Evolutionary conservation across 2,113 vertebrate genomes (phyloP).

Genomic region (Megaceryle torquata): DNA sequence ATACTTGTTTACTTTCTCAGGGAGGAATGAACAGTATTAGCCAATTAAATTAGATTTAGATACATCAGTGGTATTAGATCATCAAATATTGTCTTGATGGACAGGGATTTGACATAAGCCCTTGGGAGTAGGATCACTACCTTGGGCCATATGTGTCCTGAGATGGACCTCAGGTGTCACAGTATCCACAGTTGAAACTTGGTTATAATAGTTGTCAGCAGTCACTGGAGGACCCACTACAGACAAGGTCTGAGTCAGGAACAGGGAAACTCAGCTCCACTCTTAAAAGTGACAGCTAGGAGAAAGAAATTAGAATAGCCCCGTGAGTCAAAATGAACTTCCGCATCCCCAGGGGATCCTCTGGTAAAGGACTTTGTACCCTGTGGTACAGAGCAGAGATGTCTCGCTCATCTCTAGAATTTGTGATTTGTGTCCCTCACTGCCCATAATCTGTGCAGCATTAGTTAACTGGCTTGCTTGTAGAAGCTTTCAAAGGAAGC

Average conservation of each 20-base stretch:
- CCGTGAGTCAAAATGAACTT: not conserved
- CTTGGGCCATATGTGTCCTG: not conserved
- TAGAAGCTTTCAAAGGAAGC: not conserved
- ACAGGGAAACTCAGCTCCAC: not conserved
- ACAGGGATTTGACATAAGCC: not conserved
- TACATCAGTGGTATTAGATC: not conserved
- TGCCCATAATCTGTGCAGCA: rapidly evolving
- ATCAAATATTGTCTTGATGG: not conserved
- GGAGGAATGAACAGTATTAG: not conserved
- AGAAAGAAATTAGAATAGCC: not conserved
- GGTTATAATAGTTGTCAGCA: not conserved
- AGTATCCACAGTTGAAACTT: not conserved
- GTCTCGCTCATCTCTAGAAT: not conserved
- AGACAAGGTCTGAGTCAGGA: not conserved
- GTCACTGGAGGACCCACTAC: not conserved
- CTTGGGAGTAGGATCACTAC: not conserved
- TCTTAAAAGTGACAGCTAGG: not conserved
- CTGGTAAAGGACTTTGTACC: not conserved
- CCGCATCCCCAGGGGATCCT: too few species aligned
- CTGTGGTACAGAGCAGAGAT: not conserved
- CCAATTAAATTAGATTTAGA: not conserved
- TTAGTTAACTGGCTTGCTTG: not conserved
- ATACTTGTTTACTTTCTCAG: not conserved
- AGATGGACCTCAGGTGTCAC: not conserved
- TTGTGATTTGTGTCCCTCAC: not conserved